Evolutionary conservation across 1,140 invertebrate genomes (phyloP).

Genomic region (Ceratoteleas bidentatus): DNA sequence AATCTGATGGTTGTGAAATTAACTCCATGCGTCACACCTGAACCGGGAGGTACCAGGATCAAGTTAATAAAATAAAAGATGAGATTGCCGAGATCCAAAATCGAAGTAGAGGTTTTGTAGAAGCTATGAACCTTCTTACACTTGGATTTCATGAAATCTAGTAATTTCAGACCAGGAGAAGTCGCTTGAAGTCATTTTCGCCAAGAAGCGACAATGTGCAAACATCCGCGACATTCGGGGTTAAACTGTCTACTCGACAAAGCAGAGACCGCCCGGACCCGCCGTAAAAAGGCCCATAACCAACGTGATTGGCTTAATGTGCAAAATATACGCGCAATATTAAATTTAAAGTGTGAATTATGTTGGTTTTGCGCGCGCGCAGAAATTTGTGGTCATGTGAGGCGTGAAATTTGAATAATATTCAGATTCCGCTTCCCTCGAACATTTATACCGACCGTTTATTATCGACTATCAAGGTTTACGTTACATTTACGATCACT

Average conservation of each 20-base stretch:
- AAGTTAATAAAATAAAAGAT: too few relatives aligned
- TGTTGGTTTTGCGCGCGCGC: conserved; percentile 49
- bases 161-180: too few relatives aligned
- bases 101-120: too few relatives aligned
- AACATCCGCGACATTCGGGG: conserved; percentile 18
- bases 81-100: too few relatives aligned
- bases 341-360: conserved; percentile 62
- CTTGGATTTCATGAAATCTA: too few relatives aligned
- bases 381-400: conserved; percentile 58
- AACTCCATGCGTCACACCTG: neutral
- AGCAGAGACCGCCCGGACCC: conserved; percentile 24
- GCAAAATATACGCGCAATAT: conserved; percentile 57
- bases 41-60: too few relatives aligned
- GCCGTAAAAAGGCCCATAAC: conserved; percentile 42
- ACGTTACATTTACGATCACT: conserved; percentile 64
- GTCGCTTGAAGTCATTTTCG: neutral
- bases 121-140: too few relatives aligned
- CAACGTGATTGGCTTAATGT: conserved; percentile 54
- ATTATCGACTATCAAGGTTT: conserved; percentile 66
- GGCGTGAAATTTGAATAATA: conserved; percentile 64
- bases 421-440: conserved; percentile 52
- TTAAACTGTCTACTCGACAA: conserved; percentile 22
- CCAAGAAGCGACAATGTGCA: neutral
- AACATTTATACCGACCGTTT: conserved; percentile 60
- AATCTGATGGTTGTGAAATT: neutral